Evolutionary conservation across 2,113 vertebrate genomes (phyloP), one percentile per base, ranked within the genome.

Genomic region (Elanus axillaris): DNA sequence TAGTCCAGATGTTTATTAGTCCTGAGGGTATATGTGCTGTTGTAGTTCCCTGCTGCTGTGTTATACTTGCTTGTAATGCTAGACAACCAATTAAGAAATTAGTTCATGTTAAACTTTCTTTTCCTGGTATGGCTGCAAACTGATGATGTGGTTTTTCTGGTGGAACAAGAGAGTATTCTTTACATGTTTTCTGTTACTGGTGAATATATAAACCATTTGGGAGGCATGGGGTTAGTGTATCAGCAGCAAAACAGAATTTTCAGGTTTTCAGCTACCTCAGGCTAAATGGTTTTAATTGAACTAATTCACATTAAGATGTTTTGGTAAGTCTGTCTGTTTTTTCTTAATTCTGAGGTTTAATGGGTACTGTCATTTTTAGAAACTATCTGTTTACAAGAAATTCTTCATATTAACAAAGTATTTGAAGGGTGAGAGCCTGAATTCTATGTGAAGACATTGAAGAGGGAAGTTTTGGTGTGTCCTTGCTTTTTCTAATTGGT

Each of bases 121-220:
- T 97, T 87, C 96, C 82, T 84, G 93, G 94, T 91, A 72, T 2
- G 67, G 94, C 91, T 94, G 97, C 94, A 94, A 94, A 88, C 90
- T 95, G 95, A 96, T 93, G 92, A 75, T 87, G 85, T 94, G 95
- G 81, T 93, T 96, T 97, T 97, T 98, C 95, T 97, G 75, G 73
- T 97, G 96, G 98, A 98, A 98, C 97, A 98, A 98, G 97, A 96
- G 95, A 85, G 91, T 97, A 93, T 98, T 98, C 95, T 98, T 97
- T 96, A 79, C 31, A 45, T 97, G 80, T 90, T 96, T 96, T 96
- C 79, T 97, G 47, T 97, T 96, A 86, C 69, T 95, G 58, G 55
- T 92, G 96, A 93, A 87, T 87, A 69, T 91, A 88, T 59, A 92
- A 97, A 92, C 67, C 69, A 62, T 59, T 88, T 43, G 48, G 62